A percentile compares a stretch with the other conserved stretches of the same genome.
Evolutionary conservation across 1,140 invertebrate genomes (phyloP).

Genomic region (Euwallacea similis): DNA sequence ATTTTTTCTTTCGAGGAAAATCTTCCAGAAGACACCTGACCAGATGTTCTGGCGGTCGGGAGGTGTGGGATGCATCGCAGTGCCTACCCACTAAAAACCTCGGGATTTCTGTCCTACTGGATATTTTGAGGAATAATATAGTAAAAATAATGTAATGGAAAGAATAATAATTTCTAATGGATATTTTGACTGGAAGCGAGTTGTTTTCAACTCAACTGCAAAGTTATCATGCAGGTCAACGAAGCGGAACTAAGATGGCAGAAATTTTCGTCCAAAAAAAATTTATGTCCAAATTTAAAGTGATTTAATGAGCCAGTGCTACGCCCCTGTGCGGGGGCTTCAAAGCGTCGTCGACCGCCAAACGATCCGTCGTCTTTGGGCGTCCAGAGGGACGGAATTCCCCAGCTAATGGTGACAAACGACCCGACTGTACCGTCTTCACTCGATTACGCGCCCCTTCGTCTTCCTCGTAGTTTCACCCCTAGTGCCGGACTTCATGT

Average conservation of each 20-base stretch:
- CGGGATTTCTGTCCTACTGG: too few relatives aligned
- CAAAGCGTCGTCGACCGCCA: conserved; percentile 12
- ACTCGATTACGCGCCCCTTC: conserved; percentile 46
- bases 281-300: neutral
- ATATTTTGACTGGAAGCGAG: too few relatives aligned
- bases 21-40: too few relatives aligned
- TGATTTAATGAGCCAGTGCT: neutral
- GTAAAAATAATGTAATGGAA: too few relatives aligned
- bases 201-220: too few relatives aligned
- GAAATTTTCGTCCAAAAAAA: neutral
- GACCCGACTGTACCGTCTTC: conserved; percentile 43
- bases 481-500: conserved; percentile 11
- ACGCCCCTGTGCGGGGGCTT: conserved; percentile 19
- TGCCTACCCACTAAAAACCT: too few relatives aligned
- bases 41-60: too few relatives aligned
- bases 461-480: conserved; percentile 30
- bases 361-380: conserved; percentile 19
- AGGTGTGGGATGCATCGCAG: too few relatives aligned
- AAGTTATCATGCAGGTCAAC: neutral
- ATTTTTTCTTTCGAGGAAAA: too few relatives aligned
- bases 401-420: conserved; percentile 51
- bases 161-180: too few relatives aligned
- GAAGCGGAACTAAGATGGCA: neutral
- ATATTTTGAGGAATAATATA: too few relatives aligned
- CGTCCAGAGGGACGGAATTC: conserved; percentile 26